phyloP scores from a whole-genome alignment of 1,140 invertebrate genomes.

The Lordiphosa collinella region DNA sequence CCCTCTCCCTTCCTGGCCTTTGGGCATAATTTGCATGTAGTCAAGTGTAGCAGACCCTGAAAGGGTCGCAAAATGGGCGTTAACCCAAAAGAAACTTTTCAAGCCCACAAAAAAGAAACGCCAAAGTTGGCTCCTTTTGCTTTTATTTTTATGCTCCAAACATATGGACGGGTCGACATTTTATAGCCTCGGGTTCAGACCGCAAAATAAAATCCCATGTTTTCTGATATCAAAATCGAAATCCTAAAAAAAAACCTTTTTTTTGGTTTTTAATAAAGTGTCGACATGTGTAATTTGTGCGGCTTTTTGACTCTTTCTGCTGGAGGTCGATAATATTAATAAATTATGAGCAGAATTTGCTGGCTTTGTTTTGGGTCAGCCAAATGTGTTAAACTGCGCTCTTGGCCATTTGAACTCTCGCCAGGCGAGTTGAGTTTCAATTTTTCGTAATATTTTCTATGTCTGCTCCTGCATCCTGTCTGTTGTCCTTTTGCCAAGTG shows the following conservation, averaged over 20 bases:
- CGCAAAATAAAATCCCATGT: slow-evolving; percentile 39
- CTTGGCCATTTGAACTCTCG: slow-evolving; percentile 37
- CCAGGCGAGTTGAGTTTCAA: not conserved
- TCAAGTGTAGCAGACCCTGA: slow-evolving; percentile 42
- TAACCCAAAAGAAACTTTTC: slow-evolving; percentile 30
- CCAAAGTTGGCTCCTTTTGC: slow-evolving; percentile 36
- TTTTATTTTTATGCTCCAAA: slow-evolving; percentile 25
- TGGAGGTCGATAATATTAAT: slow-evolving; percentile 55
- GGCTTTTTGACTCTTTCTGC: slow-evolving; percentile 36
- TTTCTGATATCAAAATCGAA: slow-evolving; percentile 52
- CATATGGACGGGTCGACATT: slow-evolving; percentile 68
- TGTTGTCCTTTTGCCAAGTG: slow-evolving; percentile 27
- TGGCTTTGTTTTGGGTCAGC: slow-evolving; percentile 26
- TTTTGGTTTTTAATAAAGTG: slow-evolving; percentile 68
- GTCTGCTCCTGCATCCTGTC: slow-evolving; percentile 29
- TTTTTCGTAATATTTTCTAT: slow-evolving; percentile 32
- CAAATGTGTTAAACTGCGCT: slow-evolving; percentile 29
- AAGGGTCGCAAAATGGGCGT: slow-evolving; percentile 58
- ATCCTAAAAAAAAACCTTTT: slow-evolving; percentile 36
- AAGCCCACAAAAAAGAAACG: slow-evolving; percentile 4
- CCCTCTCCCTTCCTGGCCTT: slow-evolving; percentile 20
- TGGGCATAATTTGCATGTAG: slow-evolving; percentile 68
- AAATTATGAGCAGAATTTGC: slow-evolving; percentile 51
- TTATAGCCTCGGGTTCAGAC: slow-evolving; percentile 65
- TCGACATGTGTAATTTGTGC: slow-evolving; percentile 76